Evolutionary conservation across 2,113 vertebrate species (phyloP), one percentile per base, ranked within the genome.

Genomic region (Eudyptes chrysolophus): DNA sequence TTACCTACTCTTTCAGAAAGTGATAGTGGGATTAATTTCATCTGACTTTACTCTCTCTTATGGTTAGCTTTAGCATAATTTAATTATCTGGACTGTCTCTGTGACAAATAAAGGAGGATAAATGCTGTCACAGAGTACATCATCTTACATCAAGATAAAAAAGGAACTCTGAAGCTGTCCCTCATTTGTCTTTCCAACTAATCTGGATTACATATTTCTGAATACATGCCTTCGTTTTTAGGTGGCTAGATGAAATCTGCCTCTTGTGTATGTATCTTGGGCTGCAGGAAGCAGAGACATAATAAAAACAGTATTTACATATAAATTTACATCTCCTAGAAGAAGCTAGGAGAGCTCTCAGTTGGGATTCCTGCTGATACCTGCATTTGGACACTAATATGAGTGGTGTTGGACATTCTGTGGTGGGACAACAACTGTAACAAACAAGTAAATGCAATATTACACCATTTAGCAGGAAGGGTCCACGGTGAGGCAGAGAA

Each of bases 381-480:
- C 18, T 76, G 21, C 27, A 54, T n/a, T 29, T 1, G 0, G n/a
- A 24, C 46, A 40, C 48, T 14, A 13, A 25, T 46, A 36, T 0
- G 3, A 42, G 38, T 20, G 18, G 11, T 54, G 12, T 8, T 66
- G 54, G 27, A 52, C 4, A 12, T 83, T 83, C 29, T 29, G 13
- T 17, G 10, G 6, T 18, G 9, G 17, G 27, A 30, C 16, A 60
- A 38, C 18, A 44, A 44, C 30, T 75, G 27, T 19, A 75, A 66
- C 8, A 60, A 42, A 74, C 22, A 69, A 54, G 6, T 32, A 68
- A 82, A 61, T 40, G 16, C 18, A 76, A 9, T 32, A 36, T 54
- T 40, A 38, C 9, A 66, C 9, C 4, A 25, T 66, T 86, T 60
- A 61, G 17, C 25, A 60, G 20, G 38, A 54, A 75, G 11, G 9